Percentiles rank a stretch among this genome's conserved stretches.
Conservation (phyloP, 2,797 vertebrate genomes). For the Cirrhinus mrigala region DNA sequence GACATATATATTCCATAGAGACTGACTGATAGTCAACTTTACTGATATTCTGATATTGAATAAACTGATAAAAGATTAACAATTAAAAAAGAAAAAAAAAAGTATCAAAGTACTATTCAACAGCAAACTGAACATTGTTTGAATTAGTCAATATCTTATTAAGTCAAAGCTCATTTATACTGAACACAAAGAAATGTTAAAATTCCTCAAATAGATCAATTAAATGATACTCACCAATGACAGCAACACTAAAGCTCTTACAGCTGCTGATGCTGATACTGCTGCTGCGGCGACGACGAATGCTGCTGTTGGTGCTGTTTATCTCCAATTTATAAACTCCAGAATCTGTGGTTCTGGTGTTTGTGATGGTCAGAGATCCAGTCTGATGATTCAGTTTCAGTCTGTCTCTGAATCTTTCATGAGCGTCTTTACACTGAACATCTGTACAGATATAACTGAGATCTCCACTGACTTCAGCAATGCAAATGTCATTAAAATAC, state of each 20-base stretch:
- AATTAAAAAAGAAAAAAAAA: background rate
- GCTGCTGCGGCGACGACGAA: background rate
- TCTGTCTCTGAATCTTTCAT: background rate
- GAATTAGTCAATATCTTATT: background rate
- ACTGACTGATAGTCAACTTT: no score
- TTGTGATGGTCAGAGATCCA: background rate
- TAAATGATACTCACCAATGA: background rate
- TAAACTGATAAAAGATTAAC: background rate
- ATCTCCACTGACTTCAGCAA: background rate
- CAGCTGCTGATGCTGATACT: background rate
- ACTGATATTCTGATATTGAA: no score
- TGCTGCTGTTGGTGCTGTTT: background rate
- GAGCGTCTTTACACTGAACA: background rate
- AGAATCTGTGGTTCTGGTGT: background rate
- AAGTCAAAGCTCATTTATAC: background rate
- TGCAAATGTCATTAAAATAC: background rate
- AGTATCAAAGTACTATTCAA: no score
- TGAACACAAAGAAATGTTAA: no score
- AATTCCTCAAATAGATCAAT: background rate
- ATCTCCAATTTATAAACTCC: constrained; percentile 10
- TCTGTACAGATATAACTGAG: background rate
- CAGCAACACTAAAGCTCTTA: background rate
- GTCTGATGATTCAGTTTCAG: background rate
- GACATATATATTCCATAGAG: background rate
- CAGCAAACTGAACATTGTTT: background rate